These are phyloP conservation scores for Lamellibrachia luymesi DNA, from an alignment of 1,140 invertebrate genomes.

Conservation along the genomic window DNA sequence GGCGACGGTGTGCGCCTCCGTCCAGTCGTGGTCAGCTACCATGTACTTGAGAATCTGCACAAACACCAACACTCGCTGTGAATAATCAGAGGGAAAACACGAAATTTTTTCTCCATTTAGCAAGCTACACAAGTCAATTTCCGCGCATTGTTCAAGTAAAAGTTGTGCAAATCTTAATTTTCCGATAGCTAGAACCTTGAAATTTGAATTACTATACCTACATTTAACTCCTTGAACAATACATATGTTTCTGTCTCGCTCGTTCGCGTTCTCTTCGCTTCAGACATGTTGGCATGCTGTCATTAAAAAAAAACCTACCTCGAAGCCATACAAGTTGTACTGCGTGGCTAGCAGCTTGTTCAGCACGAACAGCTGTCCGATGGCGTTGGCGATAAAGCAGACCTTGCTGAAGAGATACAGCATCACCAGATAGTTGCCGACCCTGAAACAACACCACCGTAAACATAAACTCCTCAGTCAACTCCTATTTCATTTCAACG, in stretches of 20 bases:
- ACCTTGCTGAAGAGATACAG: slow-evolving; percentile 60
- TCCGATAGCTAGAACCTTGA: no score
- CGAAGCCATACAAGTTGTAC: slow-evolving; percentile 59
- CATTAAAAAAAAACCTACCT: slow-evolving; percentile 36
- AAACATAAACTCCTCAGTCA: background rate
- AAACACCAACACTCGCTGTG: background rate
- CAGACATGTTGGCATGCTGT: no score
- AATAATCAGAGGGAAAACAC: slow-evolving; percentile 8
- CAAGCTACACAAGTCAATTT: background rate
- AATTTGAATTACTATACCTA: no score
- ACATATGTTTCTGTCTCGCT: no score
- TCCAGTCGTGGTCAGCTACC: slow-evolving; percentile 37
- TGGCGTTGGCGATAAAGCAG: slow-evolving; percentile 59
- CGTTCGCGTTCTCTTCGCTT: no score
- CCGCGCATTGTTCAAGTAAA: no score
- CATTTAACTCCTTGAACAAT: no score
- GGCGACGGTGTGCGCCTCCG: background rate
- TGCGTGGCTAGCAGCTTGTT: slow-evolving; percentile 59
- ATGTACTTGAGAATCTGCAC: slow-evolving; percentile 32
- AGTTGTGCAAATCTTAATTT: no score
- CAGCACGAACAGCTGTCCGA: slow-evolving; percentile 58
- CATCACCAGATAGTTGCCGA: slow-evolving; percentile 59
- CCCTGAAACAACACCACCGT: slow-evolving; percentile 38
- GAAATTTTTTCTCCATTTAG: background rate
- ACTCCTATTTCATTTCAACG: background rate